phyloP scores from a whole-genome alignment of 2,113 vertebrate species.

The Galbula dea region DNA sequence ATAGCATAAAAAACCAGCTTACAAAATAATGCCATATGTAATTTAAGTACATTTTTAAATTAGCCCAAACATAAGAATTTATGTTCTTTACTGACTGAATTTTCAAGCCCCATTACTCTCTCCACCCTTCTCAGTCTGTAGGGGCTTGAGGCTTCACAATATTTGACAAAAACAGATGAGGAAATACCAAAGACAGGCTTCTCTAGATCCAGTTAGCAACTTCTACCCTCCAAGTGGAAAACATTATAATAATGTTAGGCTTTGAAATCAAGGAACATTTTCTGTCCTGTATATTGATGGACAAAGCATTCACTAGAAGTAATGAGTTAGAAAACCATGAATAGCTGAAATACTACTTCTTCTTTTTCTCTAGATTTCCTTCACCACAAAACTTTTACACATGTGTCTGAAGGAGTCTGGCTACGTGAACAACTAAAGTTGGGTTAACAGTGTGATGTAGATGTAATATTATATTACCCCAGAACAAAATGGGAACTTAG shows the following conservation, averaged over 20 bases:
- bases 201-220: slow-evolving; percentile 9
- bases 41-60: neutral
- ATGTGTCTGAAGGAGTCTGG: neutral
- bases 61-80: slow-evolving; percentile 6
- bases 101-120: slow-evolving; percentile 29
- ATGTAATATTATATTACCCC: neutral
- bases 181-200: slow-evolving; percentile 10
- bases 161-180: neutral
- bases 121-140: neutral
- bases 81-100: slow-evolving; percentile 24
- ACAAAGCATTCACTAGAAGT: neutral
- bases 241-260: slow-evolving; percentile 1
- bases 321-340: neutral
- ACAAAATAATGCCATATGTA: slow-evolving; percentile 16
- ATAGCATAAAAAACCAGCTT: slow-evolving; percentile 13
- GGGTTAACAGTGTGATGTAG: neutral
- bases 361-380: neutral
- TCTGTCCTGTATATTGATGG: neutral
- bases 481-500: neutral
- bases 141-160: neutral
- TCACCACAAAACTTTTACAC: neutral
- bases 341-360: neutral
- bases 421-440: neutral
- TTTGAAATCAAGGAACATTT: neutral
- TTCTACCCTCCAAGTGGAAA: neutral